A percentile compares a stretch with the other conserved stretches of the same genome.
These are phyloP conservation scores for Pseudomyrmex dendroicus DNA, from an alignment of 1,140 invertebrate species.

Conservation along the genomic window DNA sequence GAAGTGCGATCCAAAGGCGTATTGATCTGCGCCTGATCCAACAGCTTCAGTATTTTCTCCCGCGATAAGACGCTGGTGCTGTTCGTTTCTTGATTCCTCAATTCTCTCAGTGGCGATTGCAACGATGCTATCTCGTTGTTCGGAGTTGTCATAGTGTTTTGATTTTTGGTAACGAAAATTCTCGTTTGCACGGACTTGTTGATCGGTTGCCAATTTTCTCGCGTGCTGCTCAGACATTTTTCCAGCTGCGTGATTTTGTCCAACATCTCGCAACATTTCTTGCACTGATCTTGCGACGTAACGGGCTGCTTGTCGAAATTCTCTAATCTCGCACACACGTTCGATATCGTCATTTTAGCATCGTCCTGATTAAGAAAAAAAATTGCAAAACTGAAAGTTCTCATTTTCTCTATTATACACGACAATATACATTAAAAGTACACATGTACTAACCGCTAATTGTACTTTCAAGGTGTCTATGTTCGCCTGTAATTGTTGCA, in stretches of 20 bases:
- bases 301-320: neutral
- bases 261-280: conserved; percentile 37
- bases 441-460: conserved; percentile 75
- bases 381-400: conserved; percentile 20
- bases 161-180: neutral
- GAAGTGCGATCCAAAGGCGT: conserved; percentile 68
- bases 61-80: conserved; percentile 73
- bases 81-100: conserved; percentile 10
- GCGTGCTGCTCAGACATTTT: neutral
- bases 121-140: neutral
- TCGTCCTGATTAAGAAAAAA: conserved; percentile 66
- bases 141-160: conserved; percentile 6
- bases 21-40: conserved; percentile 82
- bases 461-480: conserved; percentile 80
- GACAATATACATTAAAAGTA: conserved; percentile 6
- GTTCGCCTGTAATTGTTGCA: conserved; percentile 80
- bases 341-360: neutral
- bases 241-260: conserved; percentile 19
- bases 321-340: neutral
- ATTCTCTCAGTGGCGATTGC: neutral
- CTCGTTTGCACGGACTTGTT: conserved; percentile 50
- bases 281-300: neutral
- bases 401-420: neutral
- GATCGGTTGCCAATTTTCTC: neutral
- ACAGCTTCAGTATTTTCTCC: conserved; percentile 80